Base-by-base conservation (phyloP, 2,888 invertebrate genomes). In the Thumatha senex region DNA sequence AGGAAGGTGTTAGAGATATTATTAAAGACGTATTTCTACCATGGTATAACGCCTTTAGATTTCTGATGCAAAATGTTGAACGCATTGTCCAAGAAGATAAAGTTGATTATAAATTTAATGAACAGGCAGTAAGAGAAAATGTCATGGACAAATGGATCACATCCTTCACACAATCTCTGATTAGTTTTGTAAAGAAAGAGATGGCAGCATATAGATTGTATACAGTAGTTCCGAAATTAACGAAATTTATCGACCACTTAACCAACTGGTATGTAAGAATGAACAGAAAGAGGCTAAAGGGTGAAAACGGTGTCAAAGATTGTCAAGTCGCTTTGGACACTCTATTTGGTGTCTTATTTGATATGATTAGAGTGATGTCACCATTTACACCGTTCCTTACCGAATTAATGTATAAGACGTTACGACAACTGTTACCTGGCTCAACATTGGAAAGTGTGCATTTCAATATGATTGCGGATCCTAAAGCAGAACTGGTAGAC, bases 181-280 rank as follows among this genome's bases (percentile, higher is more conserved):
- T 99, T 42, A 93, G 94, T 58, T 99, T 96, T 89, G 95, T 99
- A 8, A 94, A 96, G 45, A 93, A 94, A 66, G 99, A 99, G 91
- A 99, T 99, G 99, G 94, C 94, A 70, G 96, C 96, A 1, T 99
- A 99, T 81, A 95, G 96, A 48, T 90, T 99, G 47, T 99, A 99
- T 79, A 99, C 98, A 0, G 99, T 99, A 9, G 96, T 99, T 9
- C 98, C 99, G 0, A 93, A 96, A 48, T 90, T 99, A 38, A 96
- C 99, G 0, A 98, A 98, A 80, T 99, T 98, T 84, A 98, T 99
- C 63, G 99, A 99, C 77, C 97, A 99, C 78, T 93, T 99, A 3
- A 99, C 99, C 29, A 99, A 99, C 84, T 99, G 99, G 98, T 99
- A 99, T 82, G 98, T 99, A 30, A 93, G 99, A 58, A 96, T 99